phyloP scores from a whole-genome alignment of 37 sponge, comb jelly and placozoan genomes.

The Theonella swinhoei region DNA sequence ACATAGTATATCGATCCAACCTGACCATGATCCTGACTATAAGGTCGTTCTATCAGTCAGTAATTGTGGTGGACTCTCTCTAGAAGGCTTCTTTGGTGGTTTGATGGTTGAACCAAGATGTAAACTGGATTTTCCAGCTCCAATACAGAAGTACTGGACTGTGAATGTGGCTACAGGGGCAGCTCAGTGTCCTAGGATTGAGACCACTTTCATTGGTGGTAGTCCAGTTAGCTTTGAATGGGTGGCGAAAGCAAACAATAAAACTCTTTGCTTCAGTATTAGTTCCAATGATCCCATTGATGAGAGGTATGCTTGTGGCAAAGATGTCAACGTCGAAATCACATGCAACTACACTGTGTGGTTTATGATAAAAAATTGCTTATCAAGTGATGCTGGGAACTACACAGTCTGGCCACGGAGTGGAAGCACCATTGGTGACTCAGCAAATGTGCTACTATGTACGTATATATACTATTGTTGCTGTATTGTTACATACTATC shows the following conservation, averaged over 20 bases:
- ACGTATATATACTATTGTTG: too few relatives aligned
- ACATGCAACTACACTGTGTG: not conserved
- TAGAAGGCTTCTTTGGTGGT: too few relatives aligned
- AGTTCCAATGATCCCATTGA: too few relatives aligned
- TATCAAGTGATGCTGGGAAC: not conserved
- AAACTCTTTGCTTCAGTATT: too few relatives aligned
- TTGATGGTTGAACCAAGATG: too few relatives aligned
- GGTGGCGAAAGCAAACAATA: too few relatives aligned
- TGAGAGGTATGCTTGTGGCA: not conserved
- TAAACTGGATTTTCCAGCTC: not conserved
- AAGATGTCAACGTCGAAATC: not conserved
- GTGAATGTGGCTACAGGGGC: too few relatives aligned
- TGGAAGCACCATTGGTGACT: not conserved
- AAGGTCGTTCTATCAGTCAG: not conserved
- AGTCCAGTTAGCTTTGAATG: too few relatives aligned
- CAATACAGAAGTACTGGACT: not conserved
- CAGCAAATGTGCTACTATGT: not conserved
- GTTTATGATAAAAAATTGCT: not conserved
- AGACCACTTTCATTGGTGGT: not conserved
- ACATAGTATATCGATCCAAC: not conserved
- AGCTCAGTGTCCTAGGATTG: not conserved
- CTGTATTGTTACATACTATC: too few relatives aligned
- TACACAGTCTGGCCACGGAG: too few relatives aligned
- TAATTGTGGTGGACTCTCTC: not conserved
- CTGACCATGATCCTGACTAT: not conserved